phyloP scores from a whole-genome alignment of 2,797 vertebrate genomes.

The Masticophis lateralis region DNA sequence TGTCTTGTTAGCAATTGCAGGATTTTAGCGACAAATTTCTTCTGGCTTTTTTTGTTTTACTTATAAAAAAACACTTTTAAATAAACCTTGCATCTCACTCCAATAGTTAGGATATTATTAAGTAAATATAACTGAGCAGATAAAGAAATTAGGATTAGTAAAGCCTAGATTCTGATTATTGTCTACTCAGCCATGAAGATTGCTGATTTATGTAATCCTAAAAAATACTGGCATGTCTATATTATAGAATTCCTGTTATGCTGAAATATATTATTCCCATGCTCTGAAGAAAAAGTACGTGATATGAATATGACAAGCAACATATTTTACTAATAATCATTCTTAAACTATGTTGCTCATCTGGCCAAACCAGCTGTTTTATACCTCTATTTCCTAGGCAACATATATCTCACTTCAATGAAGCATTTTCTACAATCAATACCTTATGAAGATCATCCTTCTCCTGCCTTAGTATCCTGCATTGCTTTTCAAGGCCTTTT shows the following conservation, averaged over 20 bases:
- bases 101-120: not conserved
- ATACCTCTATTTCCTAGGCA: not conserved
- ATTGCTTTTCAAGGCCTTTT: slow-evolving; percentile 87
- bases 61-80: not conserved
- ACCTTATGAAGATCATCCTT: slow-evolving; percentile 95
- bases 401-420: not conserved
- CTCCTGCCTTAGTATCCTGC: slow-evolving; percentile 83
- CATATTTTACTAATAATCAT: not conserved
- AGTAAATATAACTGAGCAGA: not conserved
- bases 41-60: not conserved
- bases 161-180: not conserved
- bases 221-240: not conserved
- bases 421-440: not conserved
- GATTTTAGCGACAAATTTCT: not conserved
- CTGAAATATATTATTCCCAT: not conserved
- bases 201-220: not conserved
- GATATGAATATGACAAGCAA: not conserved
- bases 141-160: not conserved
- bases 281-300: not conserved
- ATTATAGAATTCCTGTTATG: not conserved
- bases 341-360: not conserved
- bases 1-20: not conserved
- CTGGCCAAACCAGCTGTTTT: not conserved
- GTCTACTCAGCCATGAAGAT: not conserved
- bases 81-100: not conserved